A percentile compares a stretch with the other conserved stretches of the same genome.
phyloP scores from a whole-genome alignment of 2,797 vertebrate genomes.

The Sebastiscus tertius region DNA sequence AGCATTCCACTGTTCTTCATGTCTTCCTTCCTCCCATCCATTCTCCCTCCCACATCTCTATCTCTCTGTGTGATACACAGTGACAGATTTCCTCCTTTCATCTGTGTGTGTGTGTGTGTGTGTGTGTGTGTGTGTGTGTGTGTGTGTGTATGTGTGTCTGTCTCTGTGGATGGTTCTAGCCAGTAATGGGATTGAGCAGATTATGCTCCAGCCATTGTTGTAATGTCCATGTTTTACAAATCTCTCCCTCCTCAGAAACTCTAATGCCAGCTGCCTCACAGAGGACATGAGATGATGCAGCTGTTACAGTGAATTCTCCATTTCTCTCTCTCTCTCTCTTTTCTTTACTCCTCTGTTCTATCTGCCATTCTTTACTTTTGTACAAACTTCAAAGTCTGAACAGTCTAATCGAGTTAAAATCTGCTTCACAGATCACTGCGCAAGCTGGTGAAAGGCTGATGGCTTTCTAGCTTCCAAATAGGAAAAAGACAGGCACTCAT shows the following conservation, averaged over 20 bases:
- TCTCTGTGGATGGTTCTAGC: slow-evolving; percentile 47
- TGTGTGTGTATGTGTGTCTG: background rate
- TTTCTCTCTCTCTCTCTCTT: slow-evolving; percentile 6
- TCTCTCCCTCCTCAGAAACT: slow-evolving; percentile 60
- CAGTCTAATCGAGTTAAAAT: slow-evolving; percentile 50
- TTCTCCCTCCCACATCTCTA: slow-evolving; percentile 21
- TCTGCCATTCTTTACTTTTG: slow-evolving; percentile 13
- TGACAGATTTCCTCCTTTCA: slow-evolving; percentile 44
- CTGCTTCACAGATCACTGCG: slow-evolving; percentile 34
- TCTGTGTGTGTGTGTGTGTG: slow-evolving; percentile 5
- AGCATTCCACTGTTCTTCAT: background rate
- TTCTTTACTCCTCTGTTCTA: background rate
- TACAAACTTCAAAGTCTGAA: slow-evolving; percentile 41
- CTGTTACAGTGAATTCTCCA: slow-evolving; percentile 30
- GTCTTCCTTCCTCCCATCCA: background rate
- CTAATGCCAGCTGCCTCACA: slow-evolving; percentile 46
- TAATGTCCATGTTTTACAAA: slow-evolving; percentile 80
- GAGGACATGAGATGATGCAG: slow-evolving; percentile 49
- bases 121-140: too few relatives aligned
- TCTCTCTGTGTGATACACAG: slow-evolving; percentile 14
- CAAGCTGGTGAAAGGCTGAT: slow-evolving; percentile 6
- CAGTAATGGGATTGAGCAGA: slow-evolving; percentile 77
- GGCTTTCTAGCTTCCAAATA: slow-evolving; percentile 14
- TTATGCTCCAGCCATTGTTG: slow-evolving; percentile 72
- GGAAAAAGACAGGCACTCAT: slow-evolving; percentile 8